These are phyloP conservation scores for Hesperia comma DNA, from an alignment of 2,888 invertebrate genomes.

Conservation along the genomic window DNA sequence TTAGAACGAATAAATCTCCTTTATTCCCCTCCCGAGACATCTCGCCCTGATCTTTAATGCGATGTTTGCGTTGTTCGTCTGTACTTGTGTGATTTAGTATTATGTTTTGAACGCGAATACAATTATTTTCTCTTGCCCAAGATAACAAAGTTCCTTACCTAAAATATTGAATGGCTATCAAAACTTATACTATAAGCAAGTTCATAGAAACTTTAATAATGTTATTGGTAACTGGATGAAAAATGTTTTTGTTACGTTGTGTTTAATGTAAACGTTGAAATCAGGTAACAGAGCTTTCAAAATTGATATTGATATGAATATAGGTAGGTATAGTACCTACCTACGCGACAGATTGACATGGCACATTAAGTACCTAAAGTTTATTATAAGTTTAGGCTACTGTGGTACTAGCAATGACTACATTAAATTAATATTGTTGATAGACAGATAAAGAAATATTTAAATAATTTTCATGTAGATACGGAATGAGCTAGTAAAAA, in stretches of 20 bases:
- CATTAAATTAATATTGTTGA: too few relatives aligned
- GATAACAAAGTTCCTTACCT: conserved; percentile 34
- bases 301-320: too few relatives aligned
- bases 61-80: conserved; percentile 74
- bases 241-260: background rate
- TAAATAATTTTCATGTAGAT: too few relatives aligned
- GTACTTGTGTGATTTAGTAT: conserved; percentile 73
- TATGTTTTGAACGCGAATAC: conserved; percentile 64
- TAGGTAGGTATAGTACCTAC: too few relatives aligned
- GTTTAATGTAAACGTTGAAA: background rate
- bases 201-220: conserved; percentile 16
- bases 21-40: conserved; percentile 75
- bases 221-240: background rate
- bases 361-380: too few relatives aligned
- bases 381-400: too few relatives aligned
- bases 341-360: too few relatives aligned
- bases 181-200: conserved; percentile 18
- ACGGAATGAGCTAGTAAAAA: too few relatives aligned
- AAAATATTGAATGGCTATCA: conserved; percentile 25
- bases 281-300: background rate
- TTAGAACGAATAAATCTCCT: conserved; percentile 74
- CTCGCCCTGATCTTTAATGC: conserved; percentile 80
- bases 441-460: too few relatives aligned
- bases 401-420: too few relatives aligned
- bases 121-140: conserved; percentile 32